phyloP scores from a whole-genome alignment of 2,797 vertebrate genomes.

The Labroides dimidiatus region DNA sequence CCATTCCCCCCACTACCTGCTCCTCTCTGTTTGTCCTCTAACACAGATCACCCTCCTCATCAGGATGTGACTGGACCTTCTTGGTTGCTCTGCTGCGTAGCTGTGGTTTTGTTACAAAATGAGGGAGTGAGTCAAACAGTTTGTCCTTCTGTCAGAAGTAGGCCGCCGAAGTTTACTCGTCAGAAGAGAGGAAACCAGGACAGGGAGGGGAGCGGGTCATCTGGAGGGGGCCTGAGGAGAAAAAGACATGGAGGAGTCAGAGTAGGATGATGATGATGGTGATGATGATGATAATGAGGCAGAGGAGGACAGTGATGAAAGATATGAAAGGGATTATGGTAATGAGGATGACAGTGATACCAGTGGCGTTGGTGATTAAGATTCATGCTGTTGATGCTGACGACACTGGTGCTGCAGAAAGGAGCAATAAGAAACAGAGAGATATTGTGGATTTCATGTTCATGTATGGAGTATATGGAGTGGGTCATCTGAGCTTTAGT shows the following conservation, averaged over 20 bases:
- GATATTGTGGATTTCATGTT: slow-evolving; percentile 27
- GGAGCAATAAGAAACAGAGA: slow-evolving; percentile 4
- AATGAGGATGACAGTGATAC: slow-evolving; percentile 20
- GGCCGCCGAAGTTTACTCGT: slow-evolving; percentile 10
- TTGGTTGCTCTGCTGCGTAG: slow-evolving; percentile 4
- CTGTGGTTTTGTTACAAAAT: slow-evolving; percentile 40
- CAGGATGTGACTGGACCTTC: slow-evolving; percentile 31
- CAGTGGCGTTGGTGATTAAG: slow-evolving; percentile 30
- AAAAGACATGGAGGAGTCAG: slow-evolving; percentile 1
- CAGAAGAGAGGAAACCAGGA: slow-evolving; percentile 8
- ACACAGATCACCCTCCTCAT: slow-evolving; percentile 19
- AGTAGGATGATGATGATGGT: slow-evolving; percentile 14
- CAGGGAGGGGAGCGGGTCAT: slow-evolving; percentile 21
- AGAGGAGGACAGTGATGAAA: slow-evolving; percentile 31
- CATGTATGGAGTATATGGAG: slow-evolving; percentile 34
- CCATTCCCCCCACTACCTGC: not conserved
- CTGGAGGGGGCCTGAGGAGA: not conserved
- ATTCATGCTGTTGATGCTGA: slow-evolving; percentile 32
- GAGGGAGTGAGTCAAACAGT: slow-evolving; percentile 45
- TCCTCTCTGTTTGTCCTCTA: not conserved
- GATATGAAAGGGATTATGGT: slow-evolving; percentile 21
- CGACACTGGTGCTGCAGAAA: slow-evolving; percentile 23
- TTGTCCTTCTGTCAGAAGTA: slow-evolving; percentile 25
- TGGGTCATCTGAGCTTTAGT: slow-evolving; percentile 22
- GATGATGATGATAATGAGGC: slow-evolving; percentile 23